phyloP scores from a whole-genome alignment of 2,797 vertebrate species.

The Aeoliscus strigatus region DNA sequence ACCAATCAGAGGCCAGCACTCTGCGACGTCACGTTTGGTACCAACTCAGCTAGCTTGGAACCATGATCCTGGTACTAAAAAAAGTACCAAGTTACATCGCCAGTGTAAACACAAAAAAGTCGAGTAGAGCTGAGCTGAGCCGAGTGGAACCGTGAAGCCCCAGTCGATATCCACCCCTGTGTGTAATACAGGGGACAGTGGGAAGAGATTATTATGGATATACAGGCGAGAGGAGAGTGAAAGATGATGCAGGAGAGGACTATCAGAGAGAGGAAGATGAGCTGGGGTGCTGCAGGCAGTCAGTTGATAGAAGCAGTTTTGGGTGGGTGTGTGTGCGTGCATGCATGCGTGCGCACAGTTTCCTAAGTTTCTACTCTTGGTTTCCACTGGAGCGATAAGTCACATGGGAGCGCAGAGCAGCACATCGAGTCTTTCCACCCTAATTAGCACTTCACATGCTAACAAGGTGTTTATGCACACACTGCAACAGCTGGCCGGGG shows the following conservation, averaged over 20 bases:
- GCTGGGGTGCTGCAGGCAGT: constrained; percentile 13
- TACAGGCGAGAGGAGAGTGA: constrained; percentile 1
- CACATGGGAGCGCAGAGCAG: constrained; percentile 44
- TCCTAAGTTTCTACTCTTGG: constrained; percentile 21
- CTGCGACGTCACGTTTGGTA: too few relatives aligned
- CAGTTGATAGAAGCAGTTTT: constrained; percentile 6
- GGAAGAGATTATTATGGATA: constrained; percentile 1
- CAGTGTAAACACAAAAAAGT: too few relatives aligned
- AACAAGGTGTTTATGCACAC: constrained; percentile 74
- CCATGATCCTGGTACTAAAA: too few relatives aligned
- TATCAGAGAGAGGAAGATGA: not conserved
- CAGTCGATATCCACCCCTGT: too few relatives aligned
- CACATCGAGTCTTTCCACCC: constrained; percentile 66
- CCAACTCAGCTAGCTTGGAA: too few relatives aligned
- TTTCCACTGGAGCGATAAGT: constrained; percentile 37
- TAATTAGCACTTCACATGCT: constrained; percentile 75
- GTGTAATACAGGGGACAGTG: not conserved
- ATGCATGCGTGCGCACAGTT: constrained; percentile 4
- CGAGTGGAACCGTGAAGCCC: too few relatives aligned
- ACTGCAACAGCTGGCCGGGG: constrained; percentile 64
- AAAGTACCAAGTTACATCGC: too few relatives aligned
- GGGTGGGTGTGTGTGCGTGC: constrained; percentile 9
- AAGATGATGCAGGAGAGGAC: constrained; percentile 2
- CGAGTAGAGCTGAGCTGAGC: too few relatives aligned
- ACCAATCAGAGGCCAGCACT: too few relatives aligned